Evolutionary conservation across 2,888 invertebrate species (phyloP).

Genomic region (Iphiclides podalirius): DNA sequence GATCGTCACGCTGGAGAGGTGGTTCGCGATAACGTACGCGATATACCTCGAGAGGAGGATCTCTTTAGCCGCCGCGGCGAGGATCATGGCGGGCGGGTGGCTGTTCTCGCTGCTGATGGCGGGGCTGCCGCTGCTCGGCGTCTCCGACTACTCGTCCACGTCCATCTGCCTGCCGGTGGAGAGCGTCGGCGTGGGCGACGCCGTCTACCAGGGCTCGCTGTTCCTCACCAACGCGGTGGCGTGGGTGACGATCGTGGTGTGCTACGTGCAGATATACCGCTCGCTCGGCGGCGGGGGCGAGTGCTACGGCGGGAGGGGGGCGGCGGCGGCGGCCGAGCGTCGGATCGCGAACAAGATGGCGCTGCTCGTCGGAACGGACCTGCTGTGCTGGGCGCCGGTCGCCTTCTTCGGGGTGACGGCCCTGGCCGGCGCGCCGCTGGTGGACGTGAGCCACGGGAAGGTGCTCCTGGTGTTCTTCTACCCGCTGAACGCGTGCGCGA

Average conservation of each 20-base stretch:
- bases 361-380: conserved; percentile 91
- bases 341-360: conserved; percentile 95
- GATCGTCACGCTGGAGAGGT: conserved; percentile 91
- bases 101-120: conserved; percentile 88
- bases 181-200: conserved; percentile 83
- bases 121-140: conserved; percentile 87
- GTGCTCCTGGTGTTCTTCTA: conserved; percentile 94
- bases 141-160: conserved; percentile 93
- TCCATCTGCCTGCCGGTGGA: conserved; percentile 94
- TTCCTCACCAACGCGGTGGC: conserved; percentile 89
- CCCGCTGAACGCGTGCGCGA: conserved; percentile 94
- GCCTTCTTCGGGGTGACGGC: conserved; percentile 94
- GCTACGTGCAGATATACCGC: conserved; percentile 92
- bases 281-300: conserved; percentile 87
- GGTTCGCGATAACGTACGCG: conserved; percentile 91
- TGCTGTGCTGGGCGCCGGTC: conserved; percentile 92
- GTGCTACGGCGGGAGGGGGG: conserved; percentile 82
- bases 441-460: conserved; percentile 89
- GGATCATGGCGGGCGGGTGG: conserved; percentile 90
- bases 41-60: conserved; percentile 91
- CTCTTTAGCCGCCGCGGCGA: conserved; percentile 84
- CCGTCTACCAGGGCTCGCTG: conserved; percentile 86
- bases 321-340: conserved; percentile 83
- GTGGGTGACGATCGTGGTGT: conserved; percentile 90
- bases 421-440: conserved; percentile 89